These are phyloP conservation scores for Anomalospiza imberbis DNA, from an alignment of 2,797 vertebrate genomes.

Conservation along the genomic window DNA sequence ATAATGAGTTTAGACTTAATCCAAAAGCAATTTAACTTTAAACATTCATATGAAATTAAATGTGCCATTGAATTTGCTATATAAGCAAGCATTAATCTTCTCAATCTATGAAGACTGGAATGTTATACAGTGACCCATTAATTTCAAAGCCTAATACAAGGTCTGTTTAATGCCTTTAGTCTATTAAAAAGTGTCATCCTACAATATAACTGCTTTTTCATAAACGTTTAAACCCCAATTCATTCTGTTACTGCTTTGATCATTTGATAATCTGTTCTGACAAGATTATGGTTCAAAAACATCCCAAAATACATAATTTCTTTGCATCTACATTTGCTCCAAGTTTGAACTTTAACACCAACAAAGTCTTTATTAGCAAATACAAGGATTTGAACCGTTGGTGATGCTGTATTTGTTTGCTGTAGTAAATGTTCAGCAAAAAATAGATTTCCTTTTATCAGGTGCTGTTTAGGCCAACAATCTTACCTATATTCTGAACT, in stretches of 20 bases:
- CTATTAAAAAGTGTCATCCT: constrained; percentile 81
- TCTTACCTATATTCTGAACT: not conserved
- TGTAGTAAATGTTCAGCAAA: not conserved
- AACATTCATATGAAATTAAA: constrained; percentile 88
- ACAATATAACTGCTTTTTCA: constrained; percentile 76
- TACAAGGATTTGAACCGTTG: not conserved
- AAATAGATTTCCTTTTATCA: not conserved
- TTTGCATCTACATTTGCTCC: not conserved
- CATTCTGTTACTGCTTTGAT: constrained; percentile 70
- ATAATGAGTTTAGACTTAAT: constrained; percentile 86
- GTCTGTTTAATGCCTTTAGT: constrained; percentile 79
- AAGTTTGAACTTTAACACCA: not conserved
- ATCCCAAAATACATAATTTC: not conserved
- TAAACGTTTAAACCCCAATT: constrained; percentile 71
- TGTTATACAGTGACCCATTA: constrained; percentile 82
- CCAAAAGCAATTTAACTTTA: constrained; percentile 90
- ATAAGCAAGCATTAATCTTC: constrained; percentile 88
- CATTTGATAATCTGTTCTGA: constrained; percentile 71
- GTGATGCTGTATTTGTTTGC: not conserved
- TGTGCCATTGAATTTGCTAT: constrained; percentile 88
- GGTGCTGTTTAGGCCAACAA: not conserved
- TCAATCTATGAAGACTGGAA: constrained; percentile 79
- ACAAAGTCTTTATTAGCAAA: constrained; percentile 5
- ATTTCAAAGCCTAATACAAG: constrained; percentile 80
- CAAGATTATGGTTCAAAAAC: constrained; percentile 63